phyloP scores from a whole-genome alignment of 2,888 invertebrate genomes.

The Ichneumoninae sp. region DNA sequence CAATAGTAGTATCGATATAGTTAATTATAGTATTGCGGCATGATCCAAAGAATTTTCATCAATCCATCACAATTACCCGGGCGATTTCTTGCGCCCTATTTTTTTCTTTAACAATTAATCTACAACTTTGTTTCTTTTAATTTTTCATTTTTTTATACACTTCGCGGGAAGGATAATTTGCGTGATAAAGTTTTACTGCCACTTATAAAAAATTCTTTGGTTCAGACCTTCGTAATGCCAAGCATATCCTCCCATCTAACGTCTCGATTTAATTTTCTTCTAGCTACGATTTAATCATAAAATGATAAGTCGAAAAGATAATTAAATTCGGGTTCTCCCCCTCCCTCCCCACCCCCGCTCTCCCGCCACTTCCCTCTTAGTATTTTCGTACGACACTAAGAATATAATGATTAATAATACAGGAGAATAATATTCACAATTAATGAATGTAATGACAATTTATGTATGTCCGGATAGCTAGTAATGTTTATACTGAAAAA shows the following conservation, averaged over 20 bases:
- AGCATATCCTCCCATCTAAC: slow-evolving; percentile 69
- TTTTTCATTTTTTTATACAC: slow-evolving; percentile 52
- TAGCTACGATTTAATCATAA: slow-evolving; percentile 70
- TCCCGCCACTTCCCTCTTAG: slow-evolving; percentile 38
- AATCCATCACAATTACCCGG: slow-evolving; percentile 30
- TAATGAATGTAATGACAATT: slow-evolving; percentile 76
- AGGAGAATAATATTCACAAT: slow-evolving; percentile 77
- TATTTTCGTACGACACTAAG: slow-evolving; percentile 74
- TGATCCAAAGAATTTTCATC: slow-evolving; percentile 80
- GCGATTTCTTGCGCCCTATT: neutral
- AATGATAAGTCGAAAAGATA: slow-evolving; percentile 71
- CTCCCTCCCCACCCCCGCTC: neutral
- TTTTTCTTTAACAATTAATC: slow-evolving; percentile 55
- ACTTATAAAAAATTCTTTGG: slow-evolving; percentile 78
- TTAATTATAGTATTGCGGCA: slow-evolving; percentile 64
- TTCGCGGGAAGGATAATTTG: slow-evolving; percentile 53
- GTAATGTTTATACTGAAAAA: slow-evolving; percentile 66
- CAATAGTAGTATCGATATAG: slow-evolving; percentile 51
- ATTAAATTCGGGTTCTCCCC: slow-evolving; percentile 11
- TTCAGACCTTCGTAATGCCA: slow-evolving; percentile 75
- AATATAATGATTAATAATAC: slow-evolving; percentile 75
- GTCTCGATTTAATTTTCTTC: slow-evolving; percentile 65
- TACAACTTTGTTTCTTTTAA: slow-evolving; percentile 22
- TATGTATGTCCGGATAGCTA: slow-evolving; percentile 65
- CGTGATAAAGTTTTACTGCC: slow-evolving; percentile 30